Conservation (phyloP, 2,888 invertebrate genomes). For the Drosophila sordidula region DNA sequence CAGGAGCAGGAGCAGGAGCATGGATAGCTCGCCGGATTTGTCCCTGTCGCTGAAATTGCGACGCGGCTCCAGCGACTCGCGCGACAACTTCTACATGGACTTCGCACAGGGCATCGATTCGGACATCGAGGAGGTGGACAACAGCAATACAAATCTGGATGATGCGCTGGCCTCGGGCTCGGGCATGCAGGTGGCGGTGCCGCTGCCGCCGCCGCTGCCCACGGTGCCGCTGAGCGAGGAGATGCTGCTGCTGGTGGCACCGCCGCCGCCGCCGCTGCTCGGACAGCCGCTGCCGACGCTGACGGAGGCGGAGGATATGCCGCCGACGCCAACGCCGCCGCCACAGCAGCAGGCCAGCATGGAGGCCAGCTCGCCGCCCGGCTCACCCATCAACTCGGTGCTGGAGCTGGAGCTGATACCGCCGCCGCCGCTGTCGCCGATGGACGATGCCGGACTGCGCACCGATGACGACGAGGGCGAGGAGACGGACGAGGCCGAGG, state of each 20-base stretch:
- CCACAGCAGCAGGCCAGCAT: slow-evolving; percentile 40
- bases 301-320: slow-evolving; percentile 82
- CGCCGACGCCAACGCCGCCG: slow-evolving; percentile 81
- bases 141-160: slow-evolving; percentile 86
- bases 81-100: slow-evolving; percentile 96
- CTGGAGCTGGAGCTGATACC: slow-evolving; percentile 81
- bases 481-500: slow-evolving; percentile 66
- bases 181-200: slow-evolving; percentile 29
- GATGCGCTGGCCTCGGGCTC: slow-evolving; percentile 47
- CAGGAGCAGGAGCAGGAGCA: slow-evolving; percentile 36
- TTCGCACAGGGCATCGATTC: slow-evolving; percentile 96
- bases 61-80: slow-evolving; percentile 93
- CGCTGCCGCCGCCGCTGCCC: slow-evolving; percentile 58
- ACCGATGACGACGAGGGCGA: slow-evolving; percentile 66
- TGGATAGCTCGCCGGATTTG: slow-evolving; percentile 94
- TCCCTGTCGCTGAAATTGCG: slow-evolving; percentile 94
- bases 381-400: slow-evolving; percentile 73
- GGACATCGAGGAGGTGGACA: slow-evolving; percentile 93
- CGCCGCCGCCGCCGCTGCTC: slow-evolving; percentile 64
- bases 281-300: slow-evolving; percentile 77
- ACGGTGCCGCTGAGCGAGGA: slow-evolving; percentile 59
- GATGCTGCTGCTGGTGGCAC: slow-evolving; percentile 61
- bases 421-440: slow-evolving; percentile 71
- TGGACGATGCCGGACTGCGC: slow-evolving; percentile 63
- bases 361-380: slow-evolving; percentile 58